Evolutionary conservation across 2,797 vertebrate genomes (phyloP), one percentile per base, ranked within the genome.

Genomic region (Odontamblyopus lacepedii): DNA sequence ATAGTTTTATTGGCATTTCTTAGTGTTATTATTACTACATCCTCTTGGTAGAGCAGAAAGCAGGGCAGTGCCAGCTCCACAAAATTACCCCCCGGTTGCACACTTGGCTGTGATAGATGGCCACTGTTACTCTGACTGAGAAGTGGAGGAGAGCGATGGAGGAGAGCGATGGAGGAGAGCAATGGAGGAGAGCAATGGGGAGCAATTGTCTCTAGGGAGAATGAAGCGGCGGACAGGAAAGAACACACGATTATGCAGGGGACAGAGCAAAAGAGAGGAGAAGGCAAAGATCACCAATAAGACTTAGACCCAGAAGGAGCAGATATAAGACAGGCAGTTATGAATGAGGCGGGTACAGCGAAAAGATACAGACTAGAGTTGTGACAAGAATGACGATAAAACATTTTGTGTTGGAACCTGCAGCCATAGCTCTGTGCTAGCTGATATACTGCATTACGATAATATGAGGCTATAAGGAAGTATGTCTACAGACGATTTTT

Each of bases 101-200:
- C 63, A 78, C 81, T 87, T 81, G 70, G 69, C 82, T 81, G 71
- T 79, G 87, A 87, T 85, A 77, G 84, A 89, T 87, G 38, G 16
- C 80, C 50, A 72, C 77, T 77, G 76, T 85, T 87, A 80, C 82
- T 87, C 75, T 79, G 79, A 86, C 67, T 63, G 80, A 85, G 78
- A 73, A 51, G 59, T 13, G 12, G 44, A 48, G 13, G 44, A 48
- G 44, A 38, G 35, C 35, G 7, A 38, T 48, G 12, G 44, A 48
- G 13, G 44, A 48, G 44, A 38, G 35, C 35, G 7, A 38, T 48
- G 23, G 23, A 23, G 23, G 23, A 23, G 23, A 23, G 23, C 23
- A 23, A 23, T 23, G 11, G 9, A 44, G 41, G 64, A 73, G 77
- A 88, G 83, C 30, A 48, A 86, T 73, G 70, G 67, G 74, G 82